Percentiles rank a stretch among this genome's conserved stretches.
Conservation (phyloP, 2,797 vertebrate genomes). For the Ceyx erithaca region DNA sequence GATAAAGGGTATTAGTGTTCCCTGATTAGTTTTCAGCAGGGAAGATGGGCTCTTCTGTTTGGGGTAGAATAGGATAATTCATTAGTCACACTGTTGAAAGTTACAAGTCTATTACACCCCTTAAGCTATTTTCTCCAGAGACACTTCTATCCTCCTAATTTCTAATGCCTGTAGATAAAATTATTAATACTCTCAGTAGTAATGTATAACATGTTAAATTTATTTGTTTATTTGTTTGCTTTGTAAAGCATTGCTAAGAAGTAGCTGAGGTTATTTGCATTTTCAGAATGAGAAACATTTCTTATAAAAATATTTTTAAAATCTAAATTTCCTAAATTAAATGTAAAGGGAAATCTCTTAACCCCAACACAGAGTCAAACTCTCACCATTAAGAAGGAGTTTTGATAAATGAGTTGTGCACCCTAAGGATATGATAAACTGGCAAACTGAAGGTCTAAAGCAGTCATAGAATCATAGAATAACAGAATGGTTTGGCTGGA, state of each 20-base stretch:
- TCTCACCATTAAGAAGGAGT: not conserved
- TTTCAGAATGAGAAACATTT: not conserved
- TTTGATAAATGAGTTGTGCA: too few relatives aligned
- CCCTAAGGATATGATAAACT: too few relatives aligned
- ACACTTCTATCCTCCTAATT: not conserved
- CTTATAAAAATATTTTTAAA: not conserved
- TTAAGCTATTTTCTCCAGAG: slow-evolving; percentile 7
- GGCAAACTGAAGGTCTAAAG: too few relatives aligned
- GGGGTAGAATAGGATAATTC: slow-evolving; percentile 21
- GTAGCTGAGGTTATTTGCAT: not conserved
- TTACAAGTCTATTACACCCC: not conserved
- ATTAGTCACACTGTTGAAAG: slow-evolving; percentile 10
- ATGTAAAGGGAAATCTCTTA: not conserved
- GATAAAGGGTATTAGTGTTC: slow-evolving; percentile 10
- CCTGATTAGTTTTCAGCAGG: slow-evolving; percentile 6
- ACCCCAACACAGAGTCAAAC: not conserved
- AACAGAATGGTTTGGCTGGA: too few relatives aligned
- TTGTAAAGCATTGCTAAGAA: not conserved
- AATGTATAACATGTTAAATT: not conserved
- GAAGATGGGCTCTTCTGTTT: not conserved
- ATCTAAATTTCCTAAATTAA: not conserved
- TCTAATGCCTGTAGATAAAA: not conserved
- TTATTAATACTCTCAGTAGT: not conserved
- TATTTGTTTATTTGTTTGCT: not conserved
- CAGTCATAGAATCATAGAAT: too few relatives aligned